Conservation (phyloP, 2,113 vertebrate species). For the Pelodiscus sinensis region DNA sequence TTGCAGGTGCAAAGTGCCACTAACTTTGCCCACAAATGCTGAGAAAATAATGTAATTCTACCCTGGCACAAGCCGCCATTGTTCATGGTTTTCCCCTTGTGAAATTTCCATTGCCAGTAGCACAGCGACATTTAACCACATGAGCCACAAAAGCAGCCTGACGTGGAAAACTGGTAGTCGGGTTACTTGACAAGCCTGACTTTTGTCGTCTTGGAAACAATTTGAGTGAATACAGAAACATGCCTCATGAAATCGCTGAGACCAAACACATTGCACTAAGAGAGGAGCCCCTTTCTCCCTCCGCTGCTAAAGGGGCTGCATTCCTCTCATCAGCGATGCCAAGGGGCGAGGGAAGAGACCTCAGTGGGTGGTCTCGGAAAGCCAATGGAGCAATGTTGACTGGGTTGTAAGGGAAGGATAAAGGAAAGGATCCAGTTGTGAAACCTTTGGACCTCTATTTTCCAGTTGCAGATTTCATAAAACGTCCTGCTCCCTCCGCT, state of each 20-base stretch:
- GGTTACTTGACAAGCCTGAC: not conserved
- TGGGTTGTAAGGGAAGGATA: not conserved
- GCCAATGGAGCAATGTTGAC: not conserved
- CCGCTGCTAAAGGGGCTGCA: not conserved
- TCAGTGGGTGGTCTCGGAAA: not conserved
- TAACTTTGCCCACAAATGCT: not conserved
- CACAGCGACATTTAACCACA: not conserved
- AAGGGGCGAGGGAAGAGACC: not conserved
- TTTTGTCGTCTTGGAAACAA: not conserved
- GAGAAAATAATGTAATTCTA: not conserved
- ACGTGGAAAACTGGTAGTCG: not conserved
- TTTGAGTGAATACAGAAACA: not conserved
- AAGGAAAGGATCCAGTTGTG: not conserved
- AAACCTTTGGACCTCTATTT: not conserved
- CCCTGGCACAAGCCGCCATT: not conserved
- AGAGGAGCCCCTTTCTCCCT: not conserved
- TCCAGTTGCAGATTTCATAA: not conserved
- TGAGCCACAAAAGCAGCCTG: not conserved
- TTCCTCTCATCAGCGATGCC: not conserved
- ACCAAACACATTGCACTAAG: not conserved
- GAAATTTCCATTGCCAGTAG: constrained; percentile 27
- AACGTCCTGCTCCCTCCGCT: not conserved
- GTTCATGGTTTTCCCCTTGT: not conserved
- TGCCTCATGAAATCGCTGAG: not conserved
- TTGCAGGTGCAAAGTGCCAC: not conserved